phyloP scores from a whole-genome alignment of 1,140 invertebrate species.

The Drosophila jambulina region DNA sequence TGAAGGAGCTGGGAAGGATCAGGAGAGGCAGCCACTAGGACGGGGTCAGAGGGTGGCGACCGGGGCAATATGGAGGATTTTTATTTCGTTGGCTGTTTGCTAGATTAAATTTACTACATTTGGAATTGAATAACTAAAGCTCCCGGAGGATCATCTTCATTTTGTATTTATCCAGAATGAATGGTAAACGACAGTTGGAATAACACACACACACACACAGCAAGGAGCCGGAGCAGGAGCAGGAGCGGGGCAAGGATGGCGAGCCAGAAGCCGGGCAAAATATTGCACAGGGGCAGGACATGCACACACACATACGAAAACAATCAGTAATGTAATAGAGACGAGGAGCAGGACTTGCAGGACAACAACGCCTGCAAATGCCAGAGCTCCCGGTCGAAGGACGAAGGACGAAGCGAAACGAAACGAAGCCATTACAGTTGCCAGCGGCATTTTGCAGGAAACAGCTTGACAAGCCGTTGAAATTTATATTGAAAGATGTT shows the following conservation, averaged over 20 bases:
- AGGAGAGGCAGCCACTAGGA: neutral
- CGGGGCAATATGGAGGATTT: constrained; percentile 27
- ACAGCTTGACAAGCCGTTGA: constrained; percentile 82
- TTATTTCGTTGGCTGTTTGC: constrained; percentile 47
- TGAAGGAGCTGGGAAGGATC: neutral
- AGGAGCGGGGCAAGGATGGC: constrained; percentile 2
- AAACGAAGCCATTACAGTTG: constrained; percentile 58
- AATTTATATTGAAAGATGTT: constrained; percentile 84
- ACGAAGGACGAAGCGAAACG: constrained; percentile 1
- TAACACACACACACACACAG: constrained; percentile 48
- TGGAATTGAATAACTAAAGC: constrained; percentile 83
- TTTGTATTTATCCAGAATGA: constrained; percentile 83
- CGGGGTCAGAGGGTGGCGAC: constrained; percentile 12
- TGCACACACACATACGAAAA: constrained; percentile 65
- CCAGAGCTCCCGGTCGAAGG: constrained; percentile 4
- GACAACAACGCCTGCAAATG: constrained; percentile 38
- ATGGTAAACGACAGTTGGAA: constrained; percentile 80
- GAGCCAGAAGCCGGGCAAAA: constrained; percentile 60
- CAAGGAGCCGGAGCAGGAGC: constrained; percentile 18
- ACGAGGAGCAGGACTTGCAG: constrained; percentile 47
- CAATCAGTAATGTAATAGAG: constrained; percentile 83
- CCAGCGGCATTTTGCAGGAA: constrained; percentile 60
- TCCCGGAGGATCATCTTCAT: constrained; percentile 82
- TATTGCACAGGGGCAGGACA: constrained; percentile 56
- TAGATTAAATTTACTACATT: constrained; percentile 83